phyloP scores from a whole-genome alignment of 1,140 invertebrate species.

The Lepidurus apus region DNA sequence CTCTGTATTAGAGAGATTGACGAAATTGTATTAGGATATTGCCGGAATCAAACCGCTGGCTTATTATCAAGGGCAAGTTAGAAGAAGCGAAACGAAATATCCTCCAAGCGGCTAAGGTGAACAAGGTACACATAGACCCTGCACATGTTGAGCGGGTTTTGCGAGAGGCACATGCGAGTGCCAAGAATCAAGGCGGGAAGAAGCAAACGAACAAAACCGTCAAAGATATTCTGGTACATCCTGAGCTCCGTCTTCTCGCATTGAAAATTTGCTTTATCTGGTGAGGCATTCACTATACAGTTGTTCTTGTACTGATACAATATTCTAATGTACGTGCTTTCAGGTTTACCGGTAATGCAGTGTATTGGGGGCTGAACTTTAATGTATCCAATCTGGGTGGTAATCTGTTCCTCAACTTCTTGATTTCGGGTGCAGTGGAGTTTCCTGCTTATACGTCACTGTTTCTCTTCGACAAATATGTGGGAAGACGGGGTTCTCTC shows the following conservation, averaged over 20 bases:
- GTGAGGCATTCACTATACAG: background rate
- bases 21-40: conserved; percentile 32
- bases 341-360: background rate
- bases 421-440: background rate
- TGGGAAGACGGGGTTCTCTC: conserved; percentile 32
- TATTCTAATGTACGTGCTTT: background rate
- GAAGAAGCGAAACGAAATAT: conserved; percentile 42
- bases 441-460: background rate
- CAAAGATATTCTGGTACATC: background rate
- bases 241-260: background rate
- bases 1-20: background rate
- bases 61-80: conserved; percentile 43
- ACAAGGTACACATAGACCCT: conserved; percentile 32
- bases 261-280: background rate
- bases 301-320: background rate
- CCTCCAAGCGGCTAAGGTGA: conserved; percentile 39
- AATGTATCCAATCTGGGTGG: conserved; percentile 6
- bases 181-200: background rate
- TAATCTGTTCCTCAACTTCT: background rate
- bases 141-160: background rate
- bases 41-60: conserved; percentile 48
- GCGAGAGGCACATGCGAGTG: background rate
- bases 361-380: background rate
- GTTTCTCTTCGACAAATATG: conserved; percentile 31
- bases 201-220: background rate